These are phyloP conservation scores for Hermodice carunculata DNA, from an alignment of 2,888 invertebrate species.

Conservation along the genomic window DNA sequence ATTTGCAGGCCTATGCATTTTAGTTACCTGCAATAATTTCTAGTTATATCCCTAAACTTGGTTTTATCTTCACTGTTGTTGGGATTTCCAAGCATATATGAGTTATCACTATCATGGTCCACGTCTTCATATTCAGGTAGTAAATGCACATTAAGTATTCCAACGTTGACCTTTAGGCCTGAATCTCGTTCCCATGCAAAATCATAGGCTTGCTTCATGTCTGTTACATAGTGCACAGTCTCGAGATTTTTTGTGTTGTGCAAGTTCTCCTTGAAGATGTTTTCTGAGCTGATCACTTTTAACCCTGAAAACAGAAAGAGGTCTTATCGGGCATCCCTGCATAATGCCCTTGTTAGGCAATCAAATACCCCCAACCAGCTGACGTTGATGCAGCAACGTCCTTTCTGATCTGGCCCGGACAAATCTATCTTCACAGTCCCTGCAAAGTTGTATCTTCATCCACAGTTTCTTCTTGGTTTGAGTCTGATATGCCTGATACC, in stretches of 20 bases:
- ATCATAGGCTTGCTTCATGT: slow-evolving; percentile 53
- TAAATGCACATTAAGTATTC: slow-evolving; percentile 57
- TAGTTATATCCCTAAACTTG: slow-evolving; percentile 46
- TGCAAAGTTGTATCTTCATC: too few relatives aligned
- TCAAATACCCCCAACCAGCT: too few relatives aligned
- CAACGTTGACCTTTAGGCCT: slow-evolving; percentile 60
- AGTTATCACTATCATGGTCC: slow-evolving; percentile 56
- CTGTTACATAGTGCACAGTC: slow-evolving; percentile 56
- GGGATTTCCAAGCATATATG: slow-evolving; percentile 47
- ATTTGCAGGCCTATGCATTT: too few relatives aligned
- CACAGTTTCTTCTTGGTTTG: too few relatives aligned
- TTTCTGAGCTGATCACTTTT: slow-evolving; percentile 48
- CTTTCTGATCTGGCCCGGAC: too few relatives aligned
- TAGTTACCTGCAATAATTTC: slow-evolving; percentile 62
- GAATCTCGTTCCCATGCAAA: slow-evolving; percentile 61
- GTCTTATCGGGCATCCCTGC: too few relatives aligned
- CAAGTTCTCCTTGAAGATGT: slow-evolving; percentile 64
- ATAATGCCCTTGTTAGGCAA: too few relatives aligned
- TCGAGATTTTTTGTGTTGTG: slow-evolving; percentile 50
- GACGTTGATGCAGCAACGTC: too few relatives aligned
- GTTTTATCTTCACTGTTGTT: slow-evolving; percentile 47
- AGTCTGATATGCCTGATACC: too few relatives aligned
- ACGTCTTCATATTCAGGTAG: slow-evolving; percentile 65
- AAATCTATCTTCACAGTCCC: too few relatives aligned
- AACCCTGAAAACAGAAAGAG: slow-evolving; percentile 40